Base-by-base conservation (phyloP, 2,113 vertebrate genomes). In the Bambusicola thoracicus region DNA sequence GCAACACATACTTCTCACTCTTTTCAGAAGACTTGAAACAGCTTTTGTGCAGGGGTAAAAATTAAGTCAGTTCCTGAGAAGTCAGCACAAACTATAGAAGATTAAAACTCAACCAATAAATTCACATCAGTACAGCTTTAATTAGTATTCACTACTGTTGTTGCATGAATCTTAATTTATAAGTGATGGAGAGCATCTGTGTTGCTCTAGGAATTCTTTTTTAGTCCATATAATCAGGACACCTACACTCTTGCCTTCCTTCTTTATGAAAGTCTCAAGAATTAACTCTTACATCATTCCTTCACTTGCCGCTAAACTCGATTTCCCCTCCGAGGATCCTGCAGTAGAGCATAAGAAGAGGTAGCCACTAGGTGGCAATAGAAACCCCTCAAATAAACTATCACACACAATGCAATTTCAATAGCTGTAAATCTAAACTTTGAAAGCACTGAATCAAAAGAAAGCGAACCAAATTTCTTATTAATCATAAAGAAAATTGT, bases 361-460 rank as follows among this genome's bases (percentile, higher is more conserved):
- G 44, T 32, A n/a, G 85, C 96, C 98, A 96, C 97, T 97, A 98
- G 98, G 91, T 98, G 98, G 98, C 98, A 95, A 87, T 95, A 97
- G 87, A 97, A 97, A 97, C 92, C 93, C 96, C 97, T 75, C 51
- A 85, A 96, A 97, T 40, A 61, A 79, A 55, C 29, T 7, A 8
- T 24, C 43, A 3, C 30, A 8, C 18, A 3, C 19, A 3, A 0
- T 1, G 32, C 46, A 24, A 0, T 2, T 29, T 48, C 34, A 1
- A 9, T 3, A 32, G 29, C 41, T 38, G 38, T 18, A 40, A 6
- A 13, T 73, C 76, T 62, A 38, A 29, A 5, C 30, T 7, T 24
- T 70, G 41, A 90, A 94, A 87, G 13, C 4, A 14, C 30, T 40
- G 73, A 77, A 75, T 79, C 36, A 38, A 58, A 77, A 74, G 7